Evolutionary conservation across 2,797 vertebrate genomes (phyloP), one percentile per base, ranked within the genome.

Genomic region (Rhinophrynus dorsalis): DNA sequence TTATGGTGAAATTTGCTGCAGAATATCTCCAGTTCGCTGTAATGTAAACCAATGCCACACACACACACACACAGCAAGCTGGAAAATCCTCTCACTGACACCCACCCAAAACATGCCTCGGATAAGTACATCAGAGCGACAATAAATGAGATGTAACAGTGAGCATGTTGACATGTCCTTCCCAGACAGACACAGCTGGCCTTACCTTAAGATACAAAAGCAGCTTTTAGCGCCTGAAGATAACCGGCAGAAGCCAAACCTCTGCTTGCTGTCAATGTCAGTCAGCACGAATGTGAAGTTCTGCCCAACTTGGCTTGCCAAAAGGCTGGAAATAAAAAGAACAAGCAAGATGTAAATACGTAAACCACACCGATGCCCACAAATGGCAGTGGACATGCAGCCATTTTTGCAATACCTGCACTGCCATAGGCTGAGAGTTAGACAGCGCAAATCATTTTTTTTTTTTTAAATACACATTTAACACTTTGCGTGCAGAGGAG

Each of bases 191-290:
- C 40, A 57, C 51, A 55, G 38, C 30, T 57, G 30, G 80, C 77
- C 90, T 85, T 83, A 95, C 93, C 93, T 94, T 80, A 95, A 81
- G 83, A 95, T 91, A 79, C 93, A 95, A 88, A 92, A 93, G 84
- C 93, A 93, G 84, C 89, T 92, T 80, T 90, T 93, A 71, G 91
- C 89, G 76, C 92, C 93, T 1, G 91, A 93, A 77, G 93, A 93
- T 79, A 94, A 90, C 67, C 92, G 91, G 73, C 92, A 90, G 83
- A 92, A 91, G 12, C 92, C 91, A 52, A 93, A 92, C 79, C 90
- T 88, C 88, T 90, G 91, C 72, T 93, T 93, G 88, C 92, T 92
- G 86, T 93, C 90, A 87, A 92, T 91, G 88, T 93, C 92, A 82
- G 91, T 93, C 77, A 93, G 91, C 77, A 93, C 92, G 69, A 93